phyloP scores from a whole-genome alignment of 2,797 vertebrate species.

The Takifugu ocellatus region DNA sequence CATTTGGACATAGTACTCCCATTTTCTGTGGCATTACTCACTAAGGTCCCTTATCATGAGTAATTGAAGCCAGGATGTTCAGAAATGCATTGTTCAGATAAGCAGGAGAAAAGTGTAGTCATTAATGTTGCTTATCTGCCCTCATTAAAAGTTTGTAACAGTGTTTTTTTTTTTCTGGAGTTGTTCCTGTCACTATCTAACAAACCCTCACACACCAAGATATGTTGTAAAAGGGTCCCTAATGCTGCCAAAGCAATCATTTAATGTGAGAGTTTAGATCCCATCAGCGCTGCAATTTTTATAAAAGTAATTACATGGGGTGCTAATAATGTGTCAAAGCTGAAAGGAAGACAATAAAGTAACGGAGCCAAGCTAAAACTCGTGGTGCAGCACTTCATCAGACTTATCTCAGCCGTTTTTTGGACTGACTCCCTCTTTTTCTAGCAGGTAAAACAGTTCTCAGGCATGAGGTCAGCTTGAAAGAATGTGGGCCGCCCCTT shows the following conservation, averaged over 20 bases:
- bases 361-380: too few species aligned
- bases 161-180: too few species aligned
- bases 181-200: too few species aligned
- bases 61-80: constrained; percentile 29
- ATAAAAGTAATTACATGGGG: background rate
- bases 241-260: too few species aligned
- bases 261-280: too few species aligned
- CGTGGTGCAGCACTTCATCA: background rate
- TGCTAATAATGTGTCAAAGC: background rate
- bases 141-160: too few species aligned
- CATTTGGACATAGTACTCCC: constrained; percentile 63
- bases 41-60: constrained; percentile 38
- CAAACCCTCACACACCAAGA: too few species aligned
- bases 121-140: background rate
- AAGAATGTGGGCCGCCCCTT: constrained; percentile 62
- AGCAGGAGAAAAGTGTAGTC: constrained; percentile 6
- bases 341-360: background rate
- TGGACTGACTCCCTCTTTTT: background rate
- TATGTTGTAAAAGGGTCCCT: too few species aligned
- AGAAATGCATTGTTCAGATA: background rate
- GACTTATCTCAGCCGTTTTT: background rate
- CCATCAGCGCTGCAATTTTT: background rate
- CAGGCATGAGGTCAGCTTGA: constrained; percentile 48
- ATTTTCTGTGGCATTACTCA: constrained; percentile 47
- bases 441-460: constrained; percentile 24